Percentiles rank a stretch among this genome's conserved stretches.
phyloP scores from a whole-genome alignment of 2,888 invertebrate genomes.

The Agrochola litura region DNA sequence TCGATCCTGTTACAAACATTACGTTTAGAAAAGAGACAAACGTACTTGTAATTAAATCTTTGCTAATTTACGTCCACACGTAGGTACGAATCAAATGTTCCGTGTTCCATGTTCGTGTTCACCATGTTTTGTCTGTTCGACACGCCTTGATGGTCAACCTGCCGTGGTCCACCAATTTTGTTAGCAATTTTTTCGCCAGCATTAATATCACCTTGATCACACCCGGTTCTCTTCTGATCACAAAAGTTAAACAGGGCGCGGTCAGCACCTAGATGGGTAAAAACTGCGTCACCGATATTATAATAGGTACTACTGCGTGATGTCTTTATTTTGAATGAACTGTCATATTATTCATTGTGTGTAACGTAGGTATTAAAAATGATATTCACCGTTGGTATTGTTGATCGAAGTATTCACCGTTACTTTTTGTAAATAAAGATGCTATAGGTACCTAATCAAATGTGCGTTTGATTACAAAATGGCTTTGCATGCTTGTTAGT shows the following conservation, averaged over 20 bases:
- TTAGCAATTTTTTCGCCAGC: conserved; percentile 2
- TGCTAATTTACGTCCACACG: too few species aligned
- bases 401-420: conserved; percentile 25
- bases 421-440: conserved; percentile 28
- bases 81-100: too few species aligned
- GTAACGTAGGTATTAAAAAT: not conserved
- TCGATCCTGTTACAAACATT: too few species aligned
- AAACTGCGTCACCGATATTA: too few species aligned
- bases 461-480: conserved; percentile 29
- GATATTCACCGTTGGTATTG: conserved; percentile 27
- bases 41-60: too few species aligned
- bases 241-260: conserved; percentile 53
- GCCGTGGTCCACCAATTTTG: not conserved
- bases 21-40: too few species aligned
- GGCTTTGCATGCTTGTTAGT: conserved; percentile 13
- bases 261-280: not conserved
- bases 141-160: not conserved
- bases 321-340: not conserved
- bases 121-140: too few species aligned
- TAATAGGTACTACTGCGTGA: too few species aligned
- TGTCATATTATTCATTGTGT: conserved; percentile 6
- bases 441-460: conserved; percentile 40
- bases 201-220: conserved; percentile 27
- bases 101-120: too few species aligned
- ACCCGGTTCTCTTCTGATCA: conserved; percentile 86